Evolutionary conservation across 30 jellyfish, hydroid and myxozoan species (phyloP).

Genomic region (Pelagia noctiluca): DNA sequence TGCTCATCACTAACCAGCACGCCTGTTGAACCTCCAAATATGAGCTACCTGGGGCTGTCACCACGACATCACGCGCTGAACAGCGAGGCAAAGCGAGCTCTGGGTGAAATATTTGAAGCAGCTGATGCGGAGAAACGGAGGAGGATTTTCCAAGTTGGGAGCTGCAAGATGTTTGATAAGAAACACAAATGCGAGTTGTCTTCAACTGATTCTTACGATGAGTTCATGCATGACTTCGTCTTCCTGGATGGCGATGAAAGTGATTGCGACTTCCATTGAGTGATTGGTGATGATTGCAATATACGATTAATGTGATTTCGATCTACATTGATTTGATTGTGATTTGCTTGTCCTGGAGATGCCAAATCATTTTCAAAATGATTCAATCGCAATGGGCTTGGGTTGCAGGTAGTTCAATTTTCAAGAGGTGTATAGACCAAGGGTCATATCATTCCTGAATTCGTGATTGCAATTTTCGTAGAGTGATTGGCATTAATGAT

Average conservation of each 20-base stretch:
- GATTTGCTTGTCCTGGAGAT: too few relatives aligned
- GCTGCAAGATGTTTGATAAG: slow-evolving; percentile 47
- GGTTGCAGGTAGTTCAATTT: too few relatives aligned
- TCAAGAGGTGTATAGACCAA: too few relatives aligned
- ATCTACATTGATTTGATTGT: too few relatives aligned
- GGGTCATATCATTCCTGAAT: too few relatives aligned
- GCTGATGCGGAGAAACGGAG: slow-evolving; percentile 38
- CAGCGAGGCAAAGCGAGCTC: slow-evolving; percentile 3
- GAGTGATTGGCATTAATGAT: too few relatives aligned
- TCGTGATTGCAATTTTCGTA: too few relatives aligned
- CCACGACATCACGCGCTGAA: slow-evolving; percentile 23
- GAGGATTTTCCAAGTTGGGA: slow-evolving; percentile 55
- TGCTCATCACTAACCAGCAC: slow-evolving; percentile 42
- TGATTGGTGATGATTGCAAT: too few relatives aligned
- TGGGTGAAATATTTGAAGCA: slow-evolving; percentile 20
- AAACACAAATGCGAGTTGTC: not conserved
- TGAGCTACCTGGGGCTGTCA: slow-evolving; percentile 77
- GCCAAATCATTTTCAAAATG: too few relatives aligned
- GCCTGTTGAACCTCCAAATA: slow-evolving; percentile 72
- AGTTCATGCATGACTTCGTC: slow-evolving; percentile 72
- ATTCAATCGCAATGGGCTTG: too few relatives aligned
- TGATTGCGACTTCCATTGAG: slow-evolving; percentile 74
- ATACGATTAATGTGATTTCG: too few relatives aligned
- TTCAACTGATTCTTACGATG: slow-evolving; percentile 65
- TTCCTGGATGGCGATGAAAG: slow-evolving; percentile 68